Conservation (phyloP, 2,888 invertebrate genomes). For the Boloria euphrosyne region DNA sequence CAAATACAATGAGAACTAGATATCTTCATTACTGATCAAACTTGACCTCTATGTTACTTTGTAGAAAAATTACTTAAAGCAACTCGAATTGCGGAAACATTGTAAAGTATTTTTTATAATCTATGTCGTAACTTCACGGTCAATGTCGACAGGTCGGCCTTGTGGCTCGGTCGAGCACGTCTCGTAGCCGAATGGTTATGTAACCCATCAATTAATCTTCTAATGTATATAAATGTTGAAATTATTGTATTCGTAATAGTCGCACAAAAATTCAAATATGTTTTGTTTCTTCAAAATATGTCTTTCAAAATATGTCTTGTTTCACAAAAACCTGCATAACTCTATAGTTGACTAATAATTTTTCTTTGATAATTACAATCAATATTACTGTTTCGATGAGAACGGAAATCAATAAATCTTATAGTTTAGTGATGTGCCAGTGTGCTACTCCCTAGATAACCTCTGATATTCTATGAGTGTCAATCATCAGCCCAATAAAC, state of each 20-base stretch:
- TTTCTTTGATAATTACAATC: neutral
- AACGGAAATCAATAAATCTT: constrained; percentile 13
- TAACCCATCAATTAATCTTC: constrained; percentile 67
- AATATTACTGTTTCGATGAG: neutral
- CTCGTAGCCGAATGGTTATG: constrained; percentile 68
- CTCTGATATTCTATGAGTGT: constrained; percentile 44
- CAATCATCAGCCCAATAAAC: constrained; percentile 63
- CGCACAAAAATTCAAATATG: too few species aligned
- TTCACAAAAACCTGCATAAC: neutral
- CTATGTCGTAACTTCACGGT: constrained; percentile 74
- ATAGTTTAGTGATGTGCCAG: neutral
- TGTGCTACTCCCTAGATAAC: constrained; percentile 41
- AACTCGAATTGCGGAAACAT: constrained; percentile 75
- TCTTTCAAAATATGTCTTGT: neutral
- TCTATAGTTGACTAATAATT: too few species aligned
- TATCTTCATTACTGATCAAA: constrained; percentile 8
- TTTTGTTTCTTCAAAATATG: too few species aligned
- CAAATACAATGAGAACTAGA: too few species aligned
- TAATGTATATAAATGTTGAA: constrained; percentile 56
- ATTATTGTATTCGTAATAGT: constrained; percentile 21
- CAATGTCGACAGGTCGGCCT: constrained; percentile 78
- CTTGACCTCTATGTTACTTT: constrained; percentile 20
- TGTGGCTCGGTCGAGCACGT: constrained; percentile 68
- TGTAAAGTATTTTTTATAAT: constrained; percentile 65
- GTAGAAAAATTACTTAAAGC: constrained; percentile 30